A percentile compares a stretch with the other conserved stretches of the same genome.
These are phyloP conservation scores for Erebia palarica DNA, from an alignment of 2,888 invertebrate genomes.

Conservation along the genomic window DNA sequence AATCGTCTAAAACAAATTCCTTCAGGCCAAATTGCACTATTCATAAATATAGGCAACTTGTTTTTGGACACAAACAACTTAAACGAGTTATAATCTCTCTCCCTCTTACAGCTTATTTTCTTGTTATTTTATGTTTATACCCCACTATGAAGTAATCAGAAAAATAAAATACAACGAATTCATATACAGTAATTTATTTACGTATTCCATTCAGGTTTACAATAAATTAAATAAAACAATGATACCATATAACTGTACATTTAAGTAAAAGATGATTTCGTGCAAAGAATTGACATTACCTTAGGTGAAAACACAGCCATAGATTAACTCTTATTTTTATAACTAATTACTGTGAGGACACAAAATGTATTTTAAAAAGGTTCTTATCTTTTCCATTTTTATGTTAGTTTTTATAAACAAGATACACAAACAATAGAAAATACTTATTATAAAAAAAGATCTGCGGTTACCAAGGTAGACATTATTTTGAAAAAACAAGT, in stretches of 20 bases:
- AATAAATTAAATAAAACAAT: slow-evolving; percentile 65
- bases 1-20: no score
- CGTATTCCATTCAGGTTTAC: slow-evolving; percentile 73
- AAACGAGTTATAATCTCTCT: no score
- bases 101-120: no score
- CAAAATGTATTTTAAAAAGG: slow-evolving; percentile 10
- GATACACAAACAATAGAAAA: not conserved
- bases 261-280: slow-evolving; percentile 71
- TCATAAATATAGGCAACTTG: no score
- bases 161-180: slow-evolving; percentile 23
- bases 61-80: no score
- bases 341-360: slow-evolving; percentile 34
- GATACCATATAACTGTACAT: slow-evolving; percentile 70
- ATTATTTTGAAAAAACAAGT: no score
- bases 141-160: not conserved
- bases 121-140: not conserved
- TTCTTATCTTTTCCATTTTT: not conserved
- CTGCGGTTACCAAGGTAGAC: not conserved
- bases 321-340: slow-evolving; percentile 55
- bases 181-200: slow-evolving; percentile 70
- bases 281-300: slow-evolving; percentile 81
- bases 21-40: no score
- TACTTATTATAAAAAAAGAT: not conserved
- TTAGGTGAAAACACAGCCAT: slow-evolving; percentile 81
- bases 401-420: not conserved